Base-by-base conservation (phyloP, 2,888 invertebrate species). In the Troides aeacus region DNA sequence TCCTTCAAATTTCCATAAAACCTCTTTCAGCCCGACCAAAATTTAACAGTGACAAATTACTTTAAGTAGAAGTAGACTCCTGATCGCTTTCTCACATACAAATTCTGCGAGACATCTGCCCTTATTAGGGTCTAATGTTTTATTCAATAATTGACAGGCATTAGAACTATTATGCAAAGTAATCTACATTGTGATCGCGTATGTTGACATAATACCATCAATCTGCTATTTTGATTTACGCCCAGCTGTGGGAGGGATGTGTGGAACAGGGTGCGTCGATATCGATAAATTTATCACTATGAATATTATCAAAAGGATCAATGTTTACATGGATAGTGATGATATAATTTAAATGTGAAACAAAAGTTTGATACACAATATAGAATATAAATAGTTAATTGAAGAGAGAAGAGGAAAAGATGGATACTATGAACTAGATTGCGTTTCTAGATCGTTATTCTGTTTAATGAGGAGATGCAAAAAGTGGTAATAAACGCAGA, bases 191-290 rank as follows among this genome's bases (percentile, higher is more conserved):
- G 82, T 86, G 84, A 85, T 88, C 85, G 88, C 85, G 82, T 78
- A 87, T 90, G 91, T 91, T 92, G 92, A 90, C 90, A 92, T 92
- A 92, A 92, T 91, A 91, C 88, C 88, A 91, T 90, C 91, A 89
- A 90, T 91, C 86, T 85, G 81, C 76, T 83, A 85, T 84, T 70
- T 87, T 89, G 89, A 90, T 89, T 89, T 90, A 85, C 85, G 74
- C 72, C 46, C 75, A 81, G 78, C 70, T 85, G 65, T 79, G 81
- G 36, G 53, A 73, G 74, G 50, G 76, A n/a, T 74, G 76, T 68
- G 50, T 62, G 57, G 53, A n/a, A 21, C 36, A 50, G 65, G 46
- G 1, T 57, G 53, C 75, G 68, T 79, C 78, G 80, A 79, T 80
- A 71, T 78, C 71, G 74, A 74, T 68, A 70, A 58, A 56, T 72